A percentile compares a stretch with the other conserved stretches of the same genome.
These are phyloP conservation scores for Drosophila buzzatii DNA, from an alignment of 2,888 invertebrate species.

Conservation along the genomic window DNA sequence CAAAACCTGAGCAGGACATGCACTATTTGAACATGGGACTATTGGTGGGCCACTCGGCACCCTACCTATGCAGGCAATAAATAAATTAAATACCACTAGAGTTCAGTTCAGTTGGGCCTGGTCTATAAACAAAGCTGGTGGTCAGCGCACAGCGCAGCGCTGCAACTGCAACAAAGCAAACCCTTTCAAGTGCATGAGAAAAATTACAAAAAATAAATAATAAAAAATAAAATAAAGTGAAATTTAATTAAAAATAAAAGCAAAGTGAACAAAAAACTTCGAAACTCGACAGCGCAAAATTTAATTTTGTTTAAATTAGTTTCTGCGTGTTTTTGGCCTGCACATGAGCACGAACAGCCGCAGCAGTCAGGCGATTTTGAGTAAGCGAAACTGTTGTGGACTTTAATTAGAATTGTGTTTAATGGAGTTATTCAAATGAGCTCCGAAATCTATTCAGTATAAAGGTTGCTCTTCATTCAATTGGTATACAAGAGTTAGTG, in stretches of 20 bases:
- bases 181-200: conserved; percentile 36
- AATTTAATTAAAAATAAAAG: conserved; percentile 7
- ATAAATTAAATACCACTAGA: conserved; percentile 66
- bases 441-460: neutral
- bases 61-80: conserved; percentile 55
- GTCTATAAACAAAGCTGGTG: conserved; percentile 63
- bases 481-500: neutral
- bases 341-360: conserved; percentile 57
- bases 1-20: conserved; percentile 25
- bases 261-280: conserved; percentile 12
- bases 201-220: neutral
- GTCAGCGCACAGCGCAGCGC: conserved; percentile 41
- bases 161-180: conserved; percentile 22
- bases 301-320: conserved; percentile 48
- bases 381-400: conserved; percentile 53
- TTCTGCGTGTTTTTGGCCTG: conserved; percentile 35
- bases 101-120: conserved; percentile 54
- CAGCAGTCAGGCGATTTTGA: conserved; percentile 64
- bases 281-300: neutral
- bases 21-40: neutral
- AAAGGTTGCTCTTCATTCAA: neutral
- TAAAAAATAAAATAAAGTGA: neutral
- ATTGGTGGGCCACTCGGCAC: neutral
- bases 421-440: neutral
- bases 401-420: neutral